A percentile compares a stretch with the other conserved stretches of the same genome.
Conservation (phyloP, 1,140 invertebrate species). For the Xylocopa sonorina region DNA sequence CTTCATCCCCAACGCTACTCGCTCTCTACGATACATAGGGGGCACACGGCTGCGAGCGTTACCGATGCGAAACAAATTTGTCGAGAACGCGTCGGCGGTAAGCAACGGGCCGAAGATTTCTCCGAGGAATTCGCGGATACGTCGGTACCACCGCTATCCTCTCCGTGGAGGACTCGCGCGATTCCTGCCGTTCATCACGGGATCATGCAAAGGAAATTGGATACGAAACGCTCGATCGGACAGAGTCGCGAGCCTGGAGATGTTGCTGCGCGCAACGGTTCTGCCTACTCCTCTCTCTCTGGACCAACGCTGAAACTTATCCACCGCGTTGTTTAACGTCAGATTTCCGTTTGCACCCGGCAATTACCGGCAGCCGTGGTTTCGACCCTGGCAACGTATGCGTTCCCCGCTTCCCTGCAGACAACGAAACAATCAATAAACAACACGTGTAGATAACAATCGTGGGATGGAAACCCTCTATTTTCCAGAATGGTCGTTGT, state of each 20-base stretch:
- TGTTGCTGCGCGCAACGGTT: too few species aligned
- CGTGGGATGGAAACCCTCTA: conserved; percentile 75
- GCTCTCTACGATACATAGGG: conserved; percentile 25
- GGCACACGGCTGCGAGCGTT: neutral
- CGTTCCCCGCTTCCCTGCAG: conserved; percentile 67
- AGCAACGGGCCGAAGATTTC: conserved; percentile 75
- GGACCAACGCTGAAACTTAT: conserved; percentile 48
- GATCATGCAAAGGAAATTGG: conserved; percentile 67
- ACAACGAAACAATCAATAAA: conserved; percentile 80
- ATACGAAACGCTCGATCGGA: conserved; percentile 55
- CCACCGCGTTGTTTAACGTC: conserved; percentile 60
- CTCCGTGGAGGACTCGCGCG: conserved; percentile 39
- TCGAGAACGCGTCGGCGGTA: conserved; percentile 72
- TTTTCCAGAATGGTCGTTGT: conserved; percentile 72
- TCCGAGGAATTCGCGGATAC: conserved; percentile 71
- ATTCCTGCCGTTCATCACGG: conserved; percentile 63
- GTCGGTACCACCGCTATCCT: conserved; percentile 44
- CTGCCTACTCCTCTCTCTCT: neutral
- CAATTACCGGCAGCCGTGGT: conserved; percentile 75
- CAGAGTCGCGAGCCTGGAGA: too few species aligned
- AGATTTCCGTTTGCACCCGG: conserved; percentile 58
- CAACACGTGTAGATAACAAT: conserved; percentile 81
- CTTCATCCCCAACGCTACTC: too few species aligned
- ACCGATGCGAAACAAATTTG: conserved; percentile 76
- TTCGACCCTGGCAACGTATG: conserved; percentile 64